Evolutionary conservation across 2,797 vertebrate species (phyloP), one percentile per base, ranked within the genome.

Genomic region (Gymnothorax reevesii): DNA sequence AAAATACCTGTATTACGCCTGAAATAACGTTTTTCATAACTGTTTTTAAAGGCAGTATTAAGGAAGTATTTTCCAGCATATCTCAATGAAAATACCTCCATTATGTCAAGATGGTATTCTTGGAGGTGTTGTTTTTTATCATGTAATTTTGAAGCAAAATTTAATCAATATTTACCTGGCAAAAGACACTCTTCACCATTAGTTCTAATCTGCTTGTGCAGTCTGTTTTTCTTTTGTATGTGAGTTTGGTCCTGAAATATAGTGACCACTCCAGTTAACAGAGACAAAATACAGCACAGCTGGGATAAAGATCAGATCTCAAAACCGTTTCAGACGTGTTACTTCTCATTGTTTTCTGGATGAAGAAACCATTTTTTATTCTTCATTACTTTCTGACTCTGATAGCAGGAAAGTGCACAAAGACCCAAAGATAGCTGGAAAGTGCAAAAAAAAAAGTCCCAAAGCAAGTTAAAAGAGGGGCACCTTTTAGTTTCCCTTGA

Each of bases 401-500:
- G 92, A 60, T 91, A 92, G 90, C 91, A 88, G 90, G 91, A 92
- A 90, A 93, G 94, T 93, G 92, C 93, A 96, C 33, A 95, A 96
- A 95, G 94, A 94, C 95, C 92, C 54, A 91, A 89, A 92, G 91
- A 91, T 94, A 95, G 95, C 96, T 95, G 0, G 8, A 60, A 83
- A 42, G 33, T 2, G 33, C 33, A 42, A 42, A 42, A 42, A 42
- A 42, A 42, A 95, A 96, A 95, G 94, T 94, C 95, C 92, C 54
- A 91, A 89, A 92, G 91, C 91, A 94, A 95, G 95, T 96, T 95
- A 0, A 15, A 60, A 83, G 59, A 59, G 27, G 25, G 33, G 94
- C 92, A 94, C 90, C 90, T 94, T 93, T 93, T 94, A 94, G 93
- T 91, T 94, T 94, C 91, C 93, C 95, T 97, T 96, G 95, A 95